Evolutionary conservation across 2,888 invertebrate species (phyloP).

Genomic region (Cephus runcator): DNA sequence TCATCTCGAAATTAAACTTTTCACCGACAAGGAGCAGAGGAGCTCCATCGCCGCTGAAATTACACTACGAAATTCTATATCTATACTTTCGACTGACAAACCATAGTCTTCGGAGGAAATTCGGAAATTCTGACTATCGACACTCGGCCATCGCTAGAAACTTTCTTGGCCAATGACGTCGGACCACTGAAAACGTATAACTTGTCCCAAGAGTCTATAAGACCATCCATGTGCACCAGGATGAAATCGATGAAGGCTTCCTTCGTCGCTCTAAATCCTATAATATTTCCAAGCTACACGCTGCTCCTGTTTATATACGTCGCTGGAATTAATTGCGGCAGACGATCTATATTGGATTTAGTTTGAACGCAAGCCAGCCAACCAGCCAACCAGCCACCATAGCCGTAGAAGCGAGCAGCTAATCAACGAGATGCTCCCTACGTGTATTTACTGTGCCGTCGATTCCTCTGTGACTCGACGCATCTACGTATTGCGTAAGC

Average conservation of each 20-base stretch:
- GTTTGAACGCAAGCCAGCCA: constrained; percentile 33
- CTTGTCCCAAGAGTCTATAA: constrained; percentile 3
- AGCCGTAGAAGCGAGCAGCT: constrained; percentile 50
- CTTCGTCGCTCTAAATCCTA: background rate
- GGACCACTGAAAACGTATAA: background rate
- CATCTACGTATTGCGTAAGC: constrained; percentile 28
- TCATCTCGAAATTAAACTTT: background rate
- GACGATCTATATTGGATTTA: constrained; percentile 47
- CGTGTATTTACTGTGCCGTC: constrained; percentile 47
- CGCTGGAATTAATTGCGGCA: constrained; percentile 43
- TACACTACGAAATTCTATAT: background rate
- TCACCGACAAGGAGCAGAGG: background rate
- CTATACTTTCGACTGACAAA: background rate
- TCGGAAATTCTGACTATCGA: background rate
- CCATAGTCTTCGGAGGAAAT: background rate
- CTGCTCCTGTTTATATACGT: constrained; percentile 24
- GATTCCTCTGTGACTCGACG: constrained; percentile 41
- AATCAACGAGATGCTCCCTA: constrained; percentile 49
- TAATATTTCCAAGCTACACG: constrained; percentile 2
- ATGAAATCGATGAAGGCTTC: constrained; percentile 2
- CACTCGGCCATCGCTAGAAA: background rate
- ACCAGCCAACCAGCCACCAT: constrained; percentile 37
- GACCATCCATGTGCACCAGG: background rate
- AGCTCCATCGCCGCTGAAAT: background rate
- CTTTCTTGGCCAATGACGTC: background rate